A percentile compares a stretch with the other conserved stretches of the same genome.
These are phyloP conservation scores for Rhabditoides inermis DNA, from an alignment of 2,888 invertebrate species.

Conservation along the genomic window DNA sequence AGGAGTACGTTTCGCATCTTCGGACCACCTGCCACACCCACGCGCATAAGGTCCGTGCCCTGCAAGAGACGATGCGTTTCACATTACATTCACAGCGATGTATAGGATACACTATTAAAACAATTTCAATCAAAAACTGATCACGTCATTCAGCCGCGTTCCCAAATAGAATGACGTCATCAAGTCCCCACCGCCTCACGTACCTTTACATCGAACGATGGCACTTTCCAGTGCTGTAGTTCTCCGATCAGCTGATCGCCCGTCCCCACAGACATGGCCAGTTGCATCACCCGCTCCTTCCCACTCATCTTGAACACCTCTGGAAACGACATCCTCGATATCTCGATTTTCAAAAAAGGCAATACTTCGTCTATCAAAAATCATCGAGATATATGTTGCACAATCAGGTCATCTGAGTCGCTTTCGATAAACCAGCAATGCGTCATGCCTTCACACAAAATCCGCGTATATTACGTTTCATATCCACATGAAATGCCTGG, in stretches of 20 bases:
- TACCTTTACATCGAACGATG: too few species aligned
- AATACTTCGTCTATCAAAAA: neutral
- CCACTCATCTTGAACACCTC: slow-evolving; percentile 1
- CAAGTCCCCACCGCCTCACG: neutral
- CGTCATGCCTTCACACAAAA: neutral
- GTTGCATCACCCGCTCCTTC: slow-evolving; percentile 15
- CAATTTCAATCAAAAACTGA: neutral
- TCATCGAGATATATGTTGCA: neutral
- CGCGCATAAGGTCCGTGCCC: slow-evolving; percentile 18
- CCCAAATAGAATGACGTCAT: neutral
- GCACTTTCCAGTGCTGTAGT: slow-evolving; percentile 11
- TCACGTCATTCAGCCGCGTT: neutral
- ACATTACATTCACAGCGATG: slow-evolving; percentile 3
- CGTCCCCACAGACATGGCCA: slow-evolving; percentile 16
- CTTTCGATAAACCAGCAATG: neutral
- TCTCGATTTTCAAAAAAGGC: neutral
- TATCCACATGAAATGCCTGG: too few species aligned
- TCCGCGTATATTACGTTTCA: too few species aligned
- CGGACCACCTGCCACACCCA: slow-evolving; percentile 5
- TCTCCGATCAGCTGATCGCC: slow-evolving; percentile 1
- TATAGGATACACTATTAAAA: neutral
- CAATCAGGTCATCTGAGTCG: neutral
- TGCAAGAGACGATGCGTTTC: neutral
- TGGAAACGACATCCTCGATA: neutral
- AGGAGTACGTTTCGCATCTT: slow-evolving; percentile 59